Evolutionary conservation across 2,113 vertebrate genomes (phyloP), one percentile per base, ranked within the genome.

Genomic region (Propithecus coquereli): DNA sequence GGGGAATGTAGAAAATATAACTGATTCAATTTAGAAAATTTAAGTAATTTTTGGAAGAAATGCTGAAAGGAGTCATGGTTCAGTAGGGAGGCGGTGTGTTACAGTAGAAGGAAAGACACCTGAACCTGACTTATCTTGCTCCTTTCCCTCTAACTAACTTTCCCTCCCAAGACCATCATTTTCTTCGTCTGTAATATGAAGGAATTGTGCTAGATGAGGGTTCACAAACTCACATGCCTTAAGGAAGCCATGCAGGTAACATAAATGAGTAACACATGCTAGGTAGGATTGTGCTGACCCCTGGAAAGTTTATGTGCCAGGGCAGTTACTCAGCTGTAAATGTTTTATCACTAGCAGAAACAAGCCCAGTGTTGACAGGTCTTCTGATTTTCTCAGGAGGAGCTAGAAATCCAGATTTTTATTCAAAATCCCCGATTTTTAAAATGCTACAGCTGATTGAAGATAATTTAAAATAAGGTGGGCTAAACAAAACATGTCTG

Each of bases 121-220:
- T 34, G 23, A 61, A 7, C 61, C 65, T 65, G 8, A 12, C 34
- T 91, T 81, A 37, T 12, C 45, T 70, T 74, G 30, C 34, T 83
- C 25, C 20, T 50, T 32, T 79, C 22, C 18, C 27, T 82, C 47
- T 57, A 11, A 65, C 25, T 83, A 34, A 23, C 59, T 66, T 82
- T 92, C 73, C n/a, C 6, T 94, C 37, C 23, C 50, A 54, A 40
- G 6, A 30, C 34, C 40, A 18, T 90, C 34, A 43, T 91, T 90
- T 68, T 76, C 65, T 93, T 68, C 27, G 34, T 92, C 32, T 95
- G 82, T 63, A n/a, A 70, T 76, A 59, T 84, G 86, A 94, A 83
- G 70, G 23, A 80, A 34, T 85, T 84, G 22, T 20, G 45, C 73
- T 93, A 2, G 30, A 30, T 57, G 50, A 32, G 61, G 63, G 6